Evolutionary conservation across 2,888 invertebrate genomes (phyloP).

Genomic region (Drosophila falleni): DNA sequence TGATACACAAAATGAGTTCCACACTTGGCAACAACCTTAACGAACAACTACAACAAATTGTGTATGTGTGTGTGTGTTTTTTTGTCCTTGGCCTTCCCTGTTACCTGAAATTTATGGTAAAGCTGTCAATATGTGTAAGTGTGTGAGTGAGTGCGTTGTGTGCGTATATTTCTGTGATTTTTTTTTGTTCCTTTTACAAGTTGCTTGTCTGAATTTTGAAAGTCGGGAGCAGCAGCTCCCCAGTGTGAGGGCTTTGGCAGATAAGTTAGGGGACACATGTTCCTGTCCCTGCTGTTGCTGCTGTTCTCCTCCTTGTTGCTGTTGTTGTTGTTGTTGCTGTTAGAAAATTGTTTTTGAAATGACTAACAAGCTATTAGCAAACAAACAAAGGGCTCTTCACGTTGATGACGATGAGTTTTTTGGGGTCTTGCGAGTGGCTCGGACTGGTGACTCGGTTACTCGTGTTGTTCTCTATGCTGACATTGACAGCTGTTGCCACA

Average conservation of each 20-base stretch:
- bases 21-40: slow-evolving; percentile 39
- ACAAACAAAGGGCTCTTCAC: slow-evolving; percentile 66
- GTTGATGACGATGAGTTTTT: slow-evolving; percentile 55
- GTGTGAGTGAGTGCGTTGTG: slow-evolving; percentile 4
- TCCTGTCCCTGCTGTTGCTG: slow-evolving; percentile 46
- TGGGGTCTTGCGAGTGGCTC: neutral
- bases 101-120: slow-evolving; percentile 73
- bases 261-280: slow-evolving; percentile 56
- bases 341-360: slow-evolving; percentile 77
- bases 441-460: slow-evolving; percentile 10
- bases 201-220: slow-evolving; percentile 64
- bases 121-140: slow-evolving; percentile 64
- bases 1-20: slow-evolving; percentile 59
- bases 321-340: slow-evolving; percentile 38
- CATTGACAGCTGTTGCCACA: slow-evolving; percentile 51
- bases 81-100: slow-evolving; percentile 29
- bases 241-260: slow-evolving; percentile 13
- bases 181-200: slow-evolving; percentile 9
- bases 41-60: slow-evolving; percentile 2
- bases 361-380: slow-evolving; percentile 81
- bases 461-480: slow-evolving; percentile 10
- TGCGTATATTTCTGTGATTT: slow-evolving; percentile 27
- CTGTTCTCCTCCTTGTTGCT: slow-evolving; percentile 36
- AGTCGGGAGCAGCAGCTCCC: slow-evolving; percentile 20
- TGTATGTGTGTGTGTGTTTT: neutral